phyloP scores from a whole-genome alignment of 2,797 vertebrate genomes.

The Allobates femoralis region DNA sequence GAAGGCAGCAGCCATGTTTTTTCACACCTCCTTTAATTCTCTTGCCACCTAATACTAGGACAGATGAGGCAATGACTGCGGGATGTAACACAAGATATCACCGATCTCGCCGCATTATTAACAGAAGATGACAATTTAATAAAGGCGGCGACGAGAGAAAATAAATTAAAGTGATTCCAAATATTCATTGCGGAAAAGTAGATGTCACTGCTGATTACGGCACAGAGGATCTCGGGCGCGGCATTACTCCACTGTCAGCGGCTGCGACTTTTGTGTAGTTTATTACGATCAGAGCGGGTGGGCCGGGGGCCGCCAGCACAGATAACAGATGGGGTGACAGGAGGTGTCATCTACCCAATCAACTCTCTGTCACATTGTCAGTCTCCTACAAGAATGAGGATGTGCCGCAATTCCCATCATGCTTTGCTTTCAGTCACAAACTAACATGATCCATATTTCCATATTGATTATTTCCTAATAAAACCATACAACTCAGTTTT shows the following conservation, averaged over 20 bases:
- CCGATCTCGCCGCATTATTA: slow-evolving; percentile 23
- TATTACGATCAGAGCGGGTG: background rate
- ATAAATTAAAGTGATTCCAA: slow-evolving; percentile 43
- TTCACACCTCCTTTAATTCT: background rate
- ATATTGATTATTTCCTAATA: no score
- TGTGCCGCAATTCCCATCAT: background rate
- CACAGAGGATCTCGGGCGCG: background rate
- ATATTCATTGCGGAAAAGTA: slow-evolving; percentile 39
- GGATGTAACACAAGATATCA: background rate
- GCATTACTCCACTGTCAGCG: slow-evolving; percentile 37
- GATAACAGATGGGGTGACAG: no score
- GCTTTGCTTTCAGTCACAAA: background rate
- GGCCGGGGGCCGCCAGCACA: background rate
- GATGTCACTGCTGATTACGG: slow-evolving; percentile 41
- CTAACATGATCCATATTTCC: no score
- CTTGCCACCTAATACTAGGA: background rate
- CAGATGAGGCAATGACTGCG: background rate
- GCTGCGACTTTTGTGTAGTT: background rate
- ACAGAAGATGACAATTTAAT: slow-evolving; percentile 51
- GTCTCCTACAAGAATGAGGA: background rate
- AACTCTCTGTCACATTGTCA: background rate
- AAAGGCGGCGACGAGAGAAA: slow-evolving; percentile 36
- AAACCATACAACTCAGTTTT: background rate
- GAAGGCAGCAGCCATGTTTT: background rate
- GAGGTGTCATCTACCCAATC: background rate